These are phyloP conservation scores for Leuciscus idus DNA, from an alignment of 2,113 vertebrate species.

Conservation along the genomic window DNA sequence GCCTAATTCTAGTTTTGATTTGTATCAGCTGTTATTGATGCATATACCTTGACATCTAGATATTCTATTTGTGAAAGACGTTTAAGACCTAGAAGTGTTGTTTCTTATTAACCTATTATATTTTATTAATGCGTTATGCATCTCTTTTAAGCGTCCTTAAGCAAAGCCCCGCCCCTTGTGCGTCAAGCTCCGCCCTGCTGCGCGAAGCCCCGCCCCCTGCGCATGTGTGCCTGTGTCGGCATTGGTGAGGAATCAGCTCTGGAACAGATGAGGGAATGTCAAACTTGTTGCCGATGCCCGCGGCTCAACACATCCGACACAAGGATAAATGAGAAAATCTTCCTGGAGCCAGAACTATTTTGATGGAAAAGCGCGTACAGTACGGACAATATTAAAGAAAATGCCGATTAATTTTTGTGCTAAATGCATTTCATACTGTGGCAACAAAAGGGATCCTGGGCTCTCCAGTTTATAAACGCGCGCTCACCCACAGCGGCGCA, in stretches of 20 bases:
- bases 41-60: not conserved
- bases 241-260: conserved; percentile 52
- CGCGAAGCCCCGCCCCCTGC: conserved; percentile 52
- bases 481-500: not conserved
- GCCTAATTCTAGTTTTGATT: not conserved
- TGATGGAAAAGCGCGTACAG: not conserved
- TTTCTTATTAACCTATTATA: not conserved
- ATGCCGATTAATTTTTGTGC: not conserved
- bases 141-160: conserved; percentile 26
- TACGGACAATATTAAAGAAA: not conserved
- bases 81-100: not conserved
- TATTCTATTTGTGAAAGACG: too few species aligned
- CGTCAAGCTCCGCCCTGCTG: conserved; percentile 32
- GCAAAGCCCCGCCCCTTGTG: not conserved
- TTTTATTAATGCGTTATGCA: not conserved
- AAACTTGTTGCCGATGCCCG: conserved; percentile 60
- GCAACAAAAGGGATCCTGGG: conserved; percentile 23
- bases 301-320: conserved; percentile 43
- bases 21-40: not conserved
- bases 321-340: conserved; percentile 7
- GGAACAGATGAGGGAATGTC: conserved; percentile 60
- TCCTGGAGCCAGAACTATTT: not conserved
- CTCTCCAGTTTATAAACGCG: conserved; percentile 30
- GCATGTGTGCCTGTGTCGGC: conserved; percentile 49
- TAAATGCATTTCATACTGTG: conserved; percentile 24